A percentile compares a stretch with the other conserved stretches of the same genome.
These are phyloP conservation scores for Paedocypris micromegethes DNA, from an alignment of 2,797 vertebrate genomes.

Conservation along the genomic window DNA sequence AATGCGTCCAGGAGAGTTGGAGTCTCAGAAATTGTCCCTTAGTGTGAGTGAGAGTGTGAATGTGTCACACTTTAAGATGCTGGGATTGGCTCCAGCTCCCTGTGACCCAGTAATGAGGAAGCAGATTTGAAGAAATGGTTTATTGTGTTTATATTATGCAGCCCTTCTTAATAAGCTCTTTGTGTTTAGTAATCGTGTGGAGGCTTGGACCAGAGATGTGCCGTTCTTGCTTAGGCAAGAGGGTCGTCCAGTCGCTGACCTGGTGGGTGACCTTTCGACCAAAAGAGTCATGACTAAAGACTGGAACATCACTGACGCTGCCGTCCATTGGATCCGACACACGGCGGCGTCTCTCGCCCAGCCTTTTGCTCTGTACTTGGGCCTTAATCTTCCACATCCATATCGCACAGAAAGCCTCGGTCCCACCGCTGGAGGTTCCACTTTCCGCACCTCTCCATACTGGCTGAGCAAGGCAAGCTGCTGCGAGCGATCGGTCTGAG, in stretches of 20 bases:
- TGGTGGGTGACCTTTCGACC: slow-evolving; percentile 70
- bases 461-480: slow-evolving; percentile 84
- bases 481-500: background rate
- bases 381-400: slow-evolving; percentile 91
- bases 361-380: slow-evolving; percentile 88
- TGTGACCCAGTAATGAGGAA: too few relatives aligned
- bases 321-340: slow-evolving; percentile 77
- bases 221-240: slow-evolving; percentile 86
- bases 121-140: too few relatives aligned
- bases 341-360: slow-evolving; percentile 61
- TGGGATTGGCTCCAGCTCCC: too few relatives aligned
- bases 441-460: slow-evolving; percentile 86
- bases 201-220: slow-evolving; percentile 93
- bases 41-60: too few relatives aligned
- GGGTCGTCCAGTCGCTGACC: slow-evolving; percentile 77
- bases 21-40: too few relatives aligned
- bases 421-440: slow-evolving; percentile 86
- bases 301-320: slow-evolving; percentile 80
- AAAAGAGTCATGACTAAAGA: slow-evolving; percentile 78
- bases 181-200: slow-evolving; percentile 83
- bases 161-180: slow-evolving; percentile 16
- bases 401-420: slow-evolving; percentile 83
- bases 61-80: too few relatives aligned
- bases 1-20: too few relatives aligned
- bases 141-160: too few relatives aligned